Base-by-base conservation (phyloP, 92 coral and sea anemone species). In the Actinernus sp. region DNA sequence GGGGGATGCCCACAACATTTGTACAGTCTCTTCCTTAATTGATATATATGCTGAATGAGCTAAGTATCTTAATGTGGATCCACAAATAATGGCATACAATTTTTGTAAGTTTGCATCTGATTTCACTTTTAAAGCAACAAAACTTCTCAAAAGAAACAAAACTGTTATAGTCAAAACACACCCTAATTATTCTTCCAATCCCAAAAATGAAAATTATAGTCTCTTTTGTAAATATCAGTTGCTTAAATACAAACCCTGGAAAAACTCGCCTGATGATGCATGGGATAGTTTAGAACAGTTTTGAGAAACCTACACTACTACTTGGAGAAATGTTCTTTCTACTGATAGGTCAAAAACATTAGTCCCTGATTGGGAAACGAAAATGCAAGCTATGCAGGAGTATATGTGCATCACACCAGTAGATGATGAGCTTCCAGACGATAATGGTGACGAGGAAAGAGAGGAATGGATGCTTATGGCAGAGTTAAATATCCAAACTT, bases 381-480 rank as follows among this genome's bases (percentile, higher is more conserved):
- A 53, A 65, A 43, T 65, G 5, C 32, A 76, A 24, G n/a, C 68
- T 16, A 54, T 69, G 36, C 58, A 52, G 37, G 58, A 36, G 31
- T 34, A 61, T 47, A 23, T 34, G 33, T 1, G 30, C 22, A 51
- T n/a, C n/a, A n/a, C n/a, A n/a, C n/a, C 26, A 46, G 65, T 59
- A 14, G 30, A 28, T 28, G 49, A 41, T 0, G 4, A 45, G 12
- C 2, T 14, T 14, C n/a, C n/a, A n/a, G n/a, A n/a, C n/a, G n/a
- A n/a, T n/a, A 29, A 47, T 0, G n/a, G n/a, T n/a, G 0, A 31
- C 47, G 52, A 50, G 28, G 79, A 71, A 19, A 62, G 74, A 40
- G 81, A 84, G 50, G 65, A 76, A 46, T 76, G 65, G 75, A 84
- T 70, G 81, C 10, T 69, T 57, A 55, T 76, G 0, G 85, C 85